Base-by-base conservation (phyloP, 2,113 vertebrate genomes). In the Orycteropus afer region DNA sequence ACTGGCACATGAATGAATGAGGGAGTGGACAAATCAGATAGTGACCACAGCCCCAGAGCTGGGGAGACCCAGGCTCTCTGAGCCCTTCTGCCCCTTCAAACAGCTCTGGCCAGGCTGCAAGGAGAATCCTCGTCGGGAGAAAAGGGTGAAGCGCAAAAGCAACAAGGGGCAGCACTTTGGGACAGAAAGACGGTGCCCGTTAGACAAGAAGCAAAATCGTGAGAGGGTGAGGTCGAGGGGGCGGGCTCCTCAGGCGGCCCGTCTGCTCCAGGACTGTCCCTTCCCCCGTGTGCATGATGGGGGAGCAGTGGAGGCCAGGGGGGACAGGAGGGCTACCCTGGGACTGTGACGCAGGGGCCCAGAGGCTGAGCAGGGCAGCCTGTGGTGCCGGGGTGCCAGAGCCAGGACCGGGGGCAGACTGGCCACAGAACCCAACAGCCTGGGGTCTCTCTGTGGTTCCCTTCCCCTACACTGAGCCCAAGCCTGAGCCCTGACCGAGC, bases 261-360 rank as follows among this genome's bases (percentile, higher is more conserved):
- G 10, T 20, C 51, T 1, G 2, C 55, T 13, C 47, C 2, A 25
- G 42, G 51, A 51, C 7, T 11, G 1, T 11, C 67, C 40, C 77
- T 6, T 32, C 49, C 49, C 67, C 29, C 2, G 14, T 20, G 37
- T 1, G 0, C 4, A 1, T 0, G 5, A 5, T 1, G 11, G 17
- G 8, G 17, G 23, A 23, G 61, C 27, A 37, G 67, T 0, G 15
- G 57, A 77, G 79, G 27, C 65, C 69, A 73, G 49, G 34, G 12
- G 0, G 27, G 47, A 27, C 51, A 34, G 42, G 74, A 12, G 0
- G 40, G 83, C 57, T 6, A 29, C 10, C 37, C 74, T 25, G 34
- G 22, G 45, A 51, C 80, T 23, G 55, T 49, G 17, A n/a, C 14
- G 61, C 12, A 6, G 15, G 37, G 81, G 42, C 63, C 34, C 7